Conservation (phyloP, 1,140 invertebrate genomes). For the Pygmarrhopalites habei region DNA sequence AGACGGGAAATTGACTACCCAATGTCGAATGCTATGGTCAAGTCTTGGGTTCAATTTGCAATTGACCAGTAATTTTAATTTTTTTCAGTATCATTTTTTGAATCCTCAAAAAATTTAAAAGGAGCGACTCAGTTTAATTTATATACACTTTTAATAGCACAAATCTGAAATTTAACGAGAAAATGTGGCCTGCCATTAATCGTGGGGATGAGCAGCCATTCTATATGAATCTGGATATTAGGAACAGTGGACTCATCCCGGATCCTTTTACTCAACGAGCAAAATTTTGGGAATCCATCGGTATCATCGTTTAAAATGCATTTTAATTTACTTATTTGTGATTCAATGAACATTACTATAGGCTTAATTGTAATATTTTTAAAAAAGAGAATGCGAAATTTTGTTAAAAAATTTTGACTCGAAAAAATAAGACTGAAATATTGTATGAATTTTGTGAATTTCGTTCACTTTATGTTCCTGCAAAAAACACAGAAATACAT, state of each 20-base stretch:
- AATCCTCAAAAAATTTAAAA: not conserved
- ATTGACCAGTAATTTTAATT: constrained; percentile 13
- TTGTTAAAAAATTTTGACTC: too few relatives aligned
- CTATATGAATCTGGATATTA: not conserved
- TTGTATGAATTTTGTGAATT: too few relatives aligned
- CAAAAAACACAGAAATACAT: too few relatives aligned
- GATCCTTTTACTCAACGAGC: not conserved
- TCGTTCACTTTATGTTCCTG: too few relatives aligned
- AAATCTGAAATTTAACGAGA: not conserved
- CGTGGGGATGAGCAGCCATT: not conserved
- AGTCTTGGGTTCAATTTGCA: constrained; percentile 21
- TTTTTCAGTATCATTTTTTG: not conserved
- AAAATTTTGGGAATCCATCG: not conserved
- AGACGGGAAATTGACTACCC: constrained; percentile 8
- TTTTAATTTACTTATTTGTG: too few relatives aligned
- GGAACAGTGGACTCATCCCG: not conserved
- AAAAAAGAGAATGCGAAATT: too few relatives aligned
- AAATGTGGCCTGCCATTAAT: not conserved
- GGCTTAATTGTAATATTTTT: too few relatives aligned
- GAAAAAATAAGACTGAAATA: too few relatives aligned
- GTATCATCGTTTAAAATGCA: too few relatives aligned
- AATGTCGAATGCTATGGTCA: constrained; percentile 20
- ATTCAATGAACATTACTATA: too few relatives aligned
- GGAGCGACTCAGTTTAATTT: not conserved
- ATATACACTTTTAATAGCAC: not conserved